Percentiles rank a stretch among this genome's conserved stretches.
Conservation (phyloP, 2,113 vertebrate species). For the Entosphenus tridentatus region DNA sequence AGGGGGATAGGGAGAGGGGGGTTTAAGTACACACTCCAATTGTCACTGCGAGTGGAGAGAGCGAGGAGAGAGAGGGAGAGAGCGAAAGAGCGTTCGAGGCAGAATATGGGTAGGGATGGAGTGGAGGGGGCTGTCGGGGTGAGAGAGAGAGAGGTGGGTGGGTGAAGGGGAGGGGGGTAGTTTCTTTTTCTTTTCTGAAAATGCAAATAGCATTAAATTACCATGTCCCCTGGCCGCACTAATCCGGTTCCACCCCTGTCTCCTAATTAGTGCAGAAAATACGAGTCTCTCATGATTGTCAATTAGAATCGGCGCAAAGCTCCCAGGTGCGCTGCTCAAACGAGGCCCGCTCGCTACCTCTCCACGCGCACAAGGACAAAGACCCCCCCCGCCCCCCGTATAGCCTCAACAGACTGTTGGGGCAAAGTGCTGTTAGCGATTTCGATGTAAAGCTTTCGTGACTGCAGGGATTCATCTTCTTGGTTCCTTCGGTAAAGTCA, state of each 20-base stretch:
- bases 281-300: conserved; percentile 1
- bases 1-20: too few relatives aligned
- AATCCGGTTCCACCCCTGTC: not conserved
- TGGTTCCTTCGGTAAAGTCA: too few relatives aligned
- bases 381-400: too few relatives aligned
- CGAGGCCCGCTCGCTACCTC: too few relatives aligned
- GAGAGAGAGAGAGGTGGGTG: not conserved
- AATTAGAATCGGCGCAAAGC: not conserved
- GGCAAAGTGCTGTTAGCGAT: too few relatives aligned
- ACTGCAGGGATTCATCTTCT: too few relatives aligned
- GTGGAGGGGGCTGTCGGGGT: not conserved
- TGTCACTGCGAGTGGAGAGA: not conserved
- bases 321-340: too few relatives aligned
- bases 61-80: not conserved
- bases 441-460: too few relatives aligned
- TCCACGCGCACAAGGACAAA: too few relatives aligned
- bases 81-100: not conserved
- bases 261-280: conserved; percentile 5
- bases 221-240: not conserved
- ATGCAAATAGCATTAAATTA: conserved; percentile 5
- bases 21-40: too few relatives aligned
- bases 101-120: not conserved
- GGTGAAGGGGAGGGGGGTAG: not conserved
- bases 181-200: not conserved
- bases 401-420: too few relatives aligned